A percentile compares a stretch with the other conserved stretches of the same genome.
Conservation (phyloP, 2,888 invertebrate species). For the Halictus quadricinctus region DNA sequence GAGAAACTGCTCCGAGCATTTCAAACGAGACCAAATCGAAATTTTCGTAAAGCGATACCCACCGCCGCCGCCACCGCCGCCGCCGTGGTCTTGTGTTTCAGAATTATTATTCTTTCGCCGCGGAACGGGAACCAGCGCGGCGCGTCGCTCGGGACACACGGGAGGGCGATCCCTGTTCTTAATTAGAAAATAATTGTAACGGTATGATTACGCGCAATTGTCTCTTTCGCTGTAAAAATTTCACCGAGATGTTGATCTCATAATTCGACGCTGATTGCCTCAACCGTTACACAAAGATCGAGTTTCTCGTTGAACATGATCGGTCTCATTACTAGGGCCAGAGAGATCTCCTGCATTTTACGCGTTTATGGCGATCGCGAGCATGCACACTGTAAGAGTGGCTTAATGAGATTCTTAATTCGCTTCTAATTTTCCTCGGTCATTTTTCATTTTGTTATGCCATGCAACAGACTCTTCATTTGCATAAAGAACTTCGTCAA, state of each 20-base stretch:
- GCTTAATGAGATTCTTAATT: slow-evolving; percentile 2
- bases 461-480: neutral
- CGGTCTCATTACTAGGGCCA: slow-evolving; percentile 25
- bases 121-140: neutral
- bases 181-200: neutral
- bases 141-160: neutral
- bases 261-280: slow-evolving; percentile 27
- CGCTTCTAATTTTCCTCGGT: neutral
- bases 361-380: neutral
- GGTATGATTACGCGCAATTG: neutral
- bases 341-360: neutral
- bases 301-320: slow-evolving; percentile 21
- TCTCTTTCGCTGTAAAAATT: neutral
- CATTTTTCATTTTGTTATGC: neutral
- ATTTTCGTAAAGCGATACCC: slow-evolving; percentile 45
- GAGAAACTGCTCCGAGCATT: slow-evolving; percentile 38
- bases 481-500: neutral
- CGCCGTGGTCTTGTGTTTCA: slow-evolving; percentile 40
- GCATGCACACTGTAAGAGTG: neutral
- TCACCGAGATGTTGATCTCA: neutral
- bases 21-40: slow-evolving; percentile 41
- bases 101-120: slow-evolving; percentile 21
- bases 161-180: neutral
- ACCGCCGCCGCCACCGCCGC: no score
- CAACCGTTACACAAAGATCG: slow-evolving; percentile 27